A percentile compares a stretch with the other conserved stretches of the same genome.
These are phyloP conservation scores for Microctenopoma lineatum DNA, from an alignment of 2,797 vertebrate genomes.

Conservation along the genomic window DNA sequence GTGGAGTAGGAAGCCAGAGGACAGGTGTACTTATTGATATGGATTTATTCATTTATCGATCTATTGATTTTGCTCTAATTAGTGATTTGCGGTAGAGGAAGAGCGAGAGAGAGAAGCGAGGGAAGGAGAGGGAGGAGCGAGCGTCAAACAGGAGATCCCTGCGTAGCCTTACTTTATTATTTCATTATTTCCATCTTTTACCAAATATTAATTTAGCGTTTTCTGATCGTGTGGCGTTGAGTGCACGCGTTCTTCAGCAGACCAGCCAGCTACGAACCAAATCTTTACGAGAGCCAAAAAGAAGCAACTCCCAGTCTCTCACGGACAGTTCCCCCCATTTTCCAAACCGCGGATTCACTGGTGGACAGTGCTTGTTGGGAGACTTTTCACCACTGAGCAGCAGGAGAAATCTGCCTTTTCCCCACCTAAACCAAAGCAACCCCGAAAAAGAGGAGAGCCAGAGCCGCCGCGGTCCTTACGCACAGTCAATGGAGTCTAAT, in stretches of 20 bases:
- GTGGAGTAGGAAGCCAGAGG: conserved; percentile 43
- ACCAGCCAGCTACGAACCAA: conserved; percentile 78
- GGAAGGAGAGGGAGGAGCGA: conserved; percentile 77
- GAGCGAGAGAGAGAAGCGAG: conserved; percentile 44
- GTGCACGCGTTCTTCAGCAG: conserved; percentile 49
- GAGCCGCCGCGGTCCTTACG: conserved; percentile 58
- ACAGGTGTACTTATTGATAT: conserved; percentile 66
- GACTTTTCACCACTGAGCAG: conserved; percentile 61
- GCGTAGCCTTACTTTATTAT: conserved; percentile 74
- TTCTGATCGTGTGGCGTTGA: conserved; percentile 55
- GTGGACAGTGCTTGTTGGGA: conserved; percentile 52
- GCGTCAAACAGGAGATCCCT: conserved; percentile 70
- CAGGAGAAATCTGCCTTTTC: conserved; percentile 39
- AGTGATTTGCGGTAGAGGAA: conserved; percentile 72
- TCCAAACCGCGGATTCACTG: conserved; percentile 26
- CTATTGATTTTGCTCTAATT: conserved; percentile 82
- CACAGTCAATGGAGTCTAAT: conserved; percentile 53
- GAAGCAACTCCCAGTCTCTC: conserved; percentile 41
- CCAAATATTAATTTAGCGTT: conserved; percentile 56
- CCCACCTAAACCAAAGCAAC: conserved; percentile 73
- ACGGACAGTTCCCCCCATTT: conserved; percentile 46
- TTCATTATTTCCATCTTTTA: conserved; percentile 65
- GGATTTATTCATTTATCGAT: conserved; percentile 80
- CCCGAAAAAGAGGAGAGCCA: conserved; percentile 22
- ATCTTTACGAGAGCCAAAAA: conserved; percentile 73